Evolutionary conservation across 2,797 vertebrate species (phyloP).

Genomic region (Manis pentadactyla): DNA sequence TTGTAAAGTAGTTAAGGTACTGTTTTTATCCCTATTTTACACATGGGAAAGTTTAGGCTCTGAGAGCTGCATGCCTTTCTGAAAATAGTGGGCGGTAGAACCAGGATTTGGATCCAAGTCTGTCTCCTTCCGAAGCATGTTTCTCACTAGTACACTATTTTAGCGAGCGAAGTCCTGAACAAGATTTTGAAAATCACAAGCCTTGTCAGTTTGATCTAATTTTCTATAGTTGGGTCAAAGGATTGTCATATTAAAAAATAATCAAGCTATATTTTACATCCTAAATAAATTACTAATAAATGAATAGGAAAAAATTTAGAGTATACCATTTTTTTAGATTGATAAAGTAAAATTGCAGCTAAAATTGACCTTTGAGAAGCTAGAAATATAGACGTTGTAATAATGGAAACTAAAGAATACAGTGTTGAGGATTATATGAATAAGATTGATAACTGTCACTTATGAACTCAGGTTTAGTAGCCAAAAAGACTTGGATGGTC

Average conservation of each 20-base stretch:
- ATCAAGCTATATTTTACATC: background rate
- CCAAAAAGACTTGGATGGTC: background rate
- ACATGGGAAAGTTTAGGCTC: background rate
- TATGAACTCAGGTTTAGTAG: background rate
- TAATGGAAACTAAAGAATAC: background rate
- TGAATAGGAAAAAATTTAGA: background rate
- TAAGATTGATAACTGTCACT: background rate
- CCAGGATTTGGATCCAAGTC: background rate
- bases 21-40: background rate
- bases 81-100: background rate
- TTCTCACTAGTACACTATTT: background rate
- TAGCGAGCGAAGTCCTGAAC: background rate
- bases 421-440: background rate
- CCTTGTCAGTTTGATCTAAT: slow-evolving; percentile 27
- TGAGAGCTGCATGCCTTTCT: background rate
- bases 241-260: background rate
- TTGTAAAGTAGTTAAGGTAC: background rate
- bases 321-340: background rate
- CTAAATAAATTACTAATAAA: slow-evolving; percentile 32
- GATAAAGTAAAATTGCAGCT: background rate
- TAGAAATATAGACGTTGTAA: background rate
- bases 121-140: background rate
- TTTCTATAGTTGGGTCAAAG: background rate
- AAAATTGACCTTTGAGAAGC: background rate
- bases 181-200: slow-evolving; percentile 30